Evolutionary conservation across 2,797 vertebrate species (phyloP), one percentile per base, ranked within the genome.

Genomic region (Falco cherrug): DNA sequence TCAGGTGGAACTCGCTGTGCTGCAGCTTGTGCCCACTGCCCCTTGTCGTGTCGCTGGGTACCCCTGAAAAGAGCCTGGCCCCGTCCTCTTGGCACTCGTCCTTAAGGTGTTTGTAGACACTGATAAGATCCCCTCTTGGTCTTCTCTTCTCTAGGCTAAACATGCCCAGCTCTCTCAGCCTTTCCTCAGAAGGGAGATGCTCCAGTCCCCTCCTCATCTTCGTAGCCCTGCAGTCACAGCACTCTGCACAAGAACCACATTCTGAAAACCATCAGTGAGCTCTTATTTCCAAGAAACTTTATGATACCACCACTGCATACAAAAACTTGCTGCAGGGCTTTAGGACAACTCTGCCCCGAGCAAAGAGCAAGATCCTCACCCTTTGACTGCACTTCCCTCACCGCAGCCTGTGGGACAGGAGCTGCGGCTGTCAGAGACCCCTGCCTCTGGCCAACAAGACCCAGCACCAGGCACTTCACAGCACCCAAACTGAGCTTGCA

Each of bases 391-490:
- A 4, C 29, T 31, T 26, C 28, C 24, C 45, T n/a, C 50, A n/a
- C 64, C 2, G 2, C 19, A 43, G 5, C 37, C 51, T 12, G 41
- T 33, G 13, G 64, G 28, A 65, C 51, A 35, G 43, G 28, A 70
- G 65, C 59, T 7, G 45, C 1, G 16, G 45, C 60, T 47, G 29
- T 21, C 17, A 10, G 37, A 50, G 35, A 59, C 20, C 33, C 39
- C 13, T 6, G 0, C 3, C 51, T 20, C 37, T 51, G 65, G 35
- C 16, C 59, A 43, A 17, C 0, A 3, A n/a, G 20, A 22, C 39
- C 53, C 67, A 11, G 41, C 47, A 28, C 68, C 6, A 8, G 41
- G 61, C 68, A 24, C 35, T 5, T 6, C 47, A 11, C 39, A n/a
- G 43, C 45, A 78, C 39, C 67, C n/a, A 11, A 51, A 9, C 29